A percentile compares a stretch with the other conserved stretches of the same genome.
Conservation (phyloP, 2,113 vertebrate genomes). For the Percina caprodes region DNA sequence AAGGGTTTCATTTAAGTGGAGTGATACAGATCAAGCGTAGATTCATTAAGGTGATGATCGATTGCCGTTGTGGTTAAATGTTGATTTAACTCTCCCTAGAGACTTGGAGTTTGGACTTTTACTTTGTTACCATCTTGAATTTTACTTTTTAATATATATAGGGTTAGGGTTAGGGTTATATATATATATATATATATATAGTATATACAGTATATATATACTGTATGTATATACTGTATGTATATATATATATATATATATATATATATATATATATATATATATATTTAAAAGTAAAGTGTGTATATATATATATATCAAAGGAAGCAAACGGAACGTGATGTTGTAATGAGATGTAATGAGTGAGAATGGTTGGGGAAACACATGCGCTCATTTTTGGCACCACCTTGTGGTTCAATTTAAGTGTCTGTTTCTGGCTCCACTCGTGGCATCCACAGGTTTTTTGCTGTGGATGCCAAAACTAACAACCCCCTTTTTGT, state of each 20-base stretch:
- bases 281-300: no score
- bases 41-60: constrained; percentile 23
- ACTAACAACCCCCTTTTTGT: neutral
- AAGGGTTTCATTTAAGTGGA: constrained; percentile 45
- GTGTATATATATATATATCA: neutral
- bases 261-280: no score
- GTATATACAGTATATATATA: no score
- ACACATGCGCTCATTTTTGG: constrained; percentile 33
- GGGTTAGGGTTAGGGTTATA: no score
- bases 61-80: constrained; percentile 17
- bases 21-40: constrained; percentile 39
- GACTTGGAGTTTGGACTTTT: constrained; percentile 1
- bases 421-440: constrained; percentile 11
- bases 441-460: constrained; percentile 42
- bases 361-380: neutral
- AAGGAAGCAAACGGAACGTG: neutral
- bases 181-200: no score
- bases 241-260: no score
- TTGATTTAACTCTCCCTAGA: neutral
- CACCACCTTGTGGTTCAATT: constrained; percentile 70
- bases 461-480: constrained; percentile 10
- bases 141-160: no score
- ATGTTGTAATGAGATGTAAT: neutral
- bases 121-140: no score
- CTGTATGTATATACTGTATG: no score